Conservation (phyloP, 2,888 invertebrate genomes). For the Tethea ocularis region DNA sequence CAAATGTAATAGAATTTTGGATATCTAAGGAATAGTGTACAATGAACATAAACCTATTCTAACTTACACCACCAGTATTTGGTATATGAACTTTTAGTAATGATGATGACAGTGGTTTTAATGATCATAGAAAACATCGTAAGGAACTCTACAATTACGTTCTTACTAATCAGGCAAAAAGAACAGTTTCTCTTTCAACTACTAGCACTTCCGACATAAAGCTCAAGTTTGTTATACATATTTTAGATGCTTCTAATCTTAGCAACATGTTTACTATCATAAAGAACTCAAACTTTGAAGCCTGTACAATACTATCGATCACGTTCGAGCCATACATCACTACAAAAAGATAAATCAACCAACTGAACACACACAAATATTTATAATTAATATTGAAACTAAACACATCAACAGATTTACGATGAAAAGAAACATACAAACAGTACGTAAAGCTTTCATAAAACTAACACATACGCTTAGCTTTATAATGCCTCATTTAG, state of each 20-base stretch:
- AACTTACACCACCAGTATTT: too few species aligned
- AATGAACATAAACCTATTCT: too few species aligned
- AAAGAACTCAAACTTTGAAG: not conserved
- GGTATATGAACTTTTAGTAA: too few species aligned
- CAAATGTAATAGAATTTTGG: too few species aligned
- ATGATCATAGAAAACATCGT: too few species aligned
- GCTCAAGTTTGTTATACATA: too few species aligned
- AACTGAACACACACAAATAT: not conserved
- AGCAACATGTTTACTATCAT: not conserved
- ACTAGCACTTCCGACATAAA: too few species aligned
- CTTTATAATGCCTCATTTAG: conserved; percentile 11
- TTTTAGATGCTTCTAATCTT: not conserved
- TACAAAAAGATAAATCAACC: not conserved
- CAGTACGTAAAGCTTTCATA: conserved; percentile 5
- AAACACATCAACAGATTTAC: not conserved
- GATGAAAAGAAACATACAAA: conserved; percentile 6
- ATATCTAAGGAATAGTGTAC: too few species aligned
- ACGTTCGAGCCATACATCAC: not conserved
- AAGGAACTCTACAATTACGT: too few species aligned
- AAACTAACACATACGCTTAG: not conserved
- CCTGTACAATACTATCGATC: not conserved
- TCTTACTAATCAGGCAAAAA: too few species aligned
- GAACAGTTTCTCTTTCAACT: too few species aligned
- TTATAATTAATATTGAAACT: conserved; percentile 4
- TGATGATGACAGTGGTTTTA: too few species aligned